Base-by-base conservation (phyloP, 1,140 invertebrate species). In the Scaptomyza graminum region DNA sequence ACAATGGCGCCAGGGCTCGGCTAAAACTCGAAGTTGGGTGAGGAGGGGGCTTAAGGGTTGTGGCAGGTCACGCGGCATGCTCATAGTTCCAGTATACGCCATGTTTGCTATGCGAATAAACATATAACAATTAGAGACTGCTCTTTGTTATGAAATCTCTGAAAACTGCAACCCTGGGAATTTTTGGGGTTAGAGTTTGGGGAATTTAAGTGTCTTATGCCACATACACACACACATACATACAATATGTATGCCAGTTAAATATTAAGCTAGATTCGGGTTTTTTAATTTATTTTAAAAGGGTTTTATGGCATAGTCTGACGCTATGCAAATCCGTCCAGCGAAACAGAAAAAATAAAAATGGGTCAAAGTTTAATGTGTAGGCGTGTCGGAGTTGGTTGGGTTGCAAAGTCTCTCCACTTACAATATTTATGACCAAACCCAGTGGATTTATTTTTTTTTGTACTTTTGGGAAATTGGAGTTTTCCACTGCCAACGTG, bases 81-180 rank as follows among this genome's bases (percentile, higher is more conserved):
- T 54, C 57, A 71, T 76, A 75, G 71, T 73, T 66, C 15, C 5
- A 59, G 18, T 43, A 46, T 59, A 22, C 39, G 41, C 34, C 28
- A 49, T 65, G 34, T 43, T 81, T 82, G 70, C 74, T 56, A 51
- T 85, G 59, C 70, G 78, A 51, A 81, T 81, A 68, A 84, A 85
- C 81, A 81, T 85, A 81, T 78, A 85, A 87, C 82, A 85, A 85
- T 85, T 87, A 85, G 78, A 85, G 82, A 61, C 1, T 1, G 41
- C 59, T 50, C 62, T 54, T n/a, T 43, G 34, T 39, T 47, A 37
- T 28, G 31, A 52, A 49, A 52, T 64, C 60, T 57, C 13, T 41
- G 37, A 41, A 6, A 1, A n/a, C 34, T 55, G 51, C 47, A 25
- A 39, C 31, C 57, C 39, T 31, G 62, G 52, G 7, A 52, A 25